These are phyloP conservation scores for Mythimna pallens DNA, from an alignment of 2,888 invertebrate species.

Conservation along the genomic window DNA sequence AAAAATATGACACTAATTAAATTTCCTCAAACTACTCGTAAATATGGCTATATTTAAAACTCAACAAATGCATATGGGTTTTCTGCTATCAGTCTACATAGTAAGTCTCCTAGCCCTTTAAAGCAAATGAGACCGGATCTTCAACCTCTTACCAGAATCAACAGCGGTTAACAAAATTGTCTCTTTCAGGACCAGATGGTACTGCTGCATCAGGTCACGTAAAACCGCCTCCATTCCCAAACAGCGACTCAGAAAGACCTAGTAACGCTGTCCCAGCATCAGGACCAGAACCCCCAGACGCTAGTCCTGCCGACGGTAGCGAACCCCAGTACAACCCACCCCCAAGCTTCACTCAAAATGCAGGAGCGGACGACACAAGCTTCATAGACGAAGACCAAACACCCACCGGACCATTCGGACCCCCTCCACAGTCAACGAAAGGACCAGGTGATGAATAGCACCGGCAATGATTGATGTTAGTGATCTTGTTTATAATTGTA, in stretches of 20 bases:
- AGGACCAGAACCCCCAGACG: conserved; percentile 62
- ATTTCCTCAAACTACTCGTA: too few species aligned
- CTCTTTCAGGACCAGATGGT: conserved; percentile 83
- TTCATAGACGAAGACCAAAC: conserved; percentile 80
- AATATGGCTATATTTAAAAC: too few species aligned
- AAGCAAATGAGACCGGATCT: not conserved
- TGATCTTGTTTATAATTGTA: conserved; percentile 80
- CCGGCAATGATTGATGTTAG: conserved; percentile 84
- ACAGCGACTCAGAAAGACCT: conserved; percentile 79
- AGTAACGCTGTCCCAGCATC: conserved; percentile 65
- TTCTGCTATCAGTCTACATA: too few species aligned
- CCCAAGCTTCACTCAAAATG: conserved; percentile 63
- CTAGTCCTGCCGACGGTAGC: conserved; percentile 60
- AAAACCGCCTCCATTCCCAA: conserved; percentile 87
- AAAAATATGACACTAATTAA: too few species aligned
- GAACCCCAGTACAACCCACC: conserved; percentile 63
- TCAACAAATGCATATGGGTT: too few species aligned
- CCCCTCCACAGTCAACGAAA: conserved; percentile 82
- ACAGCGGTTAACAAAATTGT: not conserved
- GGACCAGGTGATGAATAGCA: conserved; percentile 89
- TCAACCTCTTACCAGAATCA: not conserved
- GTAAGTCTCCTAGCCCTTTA: too few species aligned
- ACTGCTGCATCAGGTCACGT: conserved; percentile 91
- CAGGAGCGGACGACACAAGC: conserved; percentile 72
- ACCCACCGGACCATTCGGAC: conserved; percentile 79